These are phyloP conservation scores for Muricea muricata DNA, from an alignment of 92 coral and sea anemone species.

Conservation along the genomic window DNA sequence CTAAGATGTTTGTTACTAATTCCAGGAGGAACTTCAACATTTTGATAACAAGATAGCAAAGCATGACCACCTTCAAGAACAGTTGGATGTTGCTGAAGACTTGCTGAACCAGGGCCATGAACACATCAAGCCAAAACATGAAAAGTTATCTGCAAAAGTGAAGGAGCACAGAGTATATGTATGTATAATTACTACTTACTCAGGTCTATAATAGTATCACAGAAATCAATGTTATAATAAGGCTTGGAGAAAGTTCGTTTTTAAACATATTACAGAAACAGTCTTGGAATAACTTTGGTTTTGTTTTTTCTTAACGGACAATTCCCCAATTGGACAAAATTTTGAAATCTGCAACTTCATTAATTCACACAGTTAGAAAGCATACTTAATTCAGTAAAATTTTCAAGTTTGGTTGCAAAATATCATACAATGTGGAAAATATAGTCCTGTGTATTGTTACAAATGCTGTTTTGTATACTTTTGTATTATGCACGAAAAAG, in stretches of 20 bases:
- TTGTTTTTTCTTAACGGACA: no score
- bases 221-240: neutral
- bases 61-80: slow-evolving; percentile 78
- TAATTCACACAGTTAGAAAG: no score
- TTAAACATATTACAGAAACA: neutral
- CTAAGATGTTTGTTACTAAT: neutral
- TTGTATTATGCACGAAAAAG: no score
- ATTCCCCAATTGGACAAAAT: no score
- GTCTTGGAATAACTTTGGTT: no score
- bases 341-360: no score
- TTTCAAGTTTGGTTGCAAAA: no score
- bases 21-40: slow-evolving; percentile 85
- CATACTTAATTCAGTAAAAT: no score
- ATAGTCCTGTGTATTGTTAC: no score
- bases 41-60: slow-evolving; percentile 90
- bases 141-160: slow-evolving; percentile 69
- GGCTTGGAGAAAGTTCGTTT: neutral
- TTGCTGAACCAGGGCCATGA: slow-evolving; percentile 71
- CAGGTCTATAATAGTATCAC: neutral
- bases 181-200: no score
- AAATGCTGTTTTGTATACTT: no score
- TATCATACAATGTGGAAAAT: no score
- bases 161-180: slow-evolving; percentile 90
- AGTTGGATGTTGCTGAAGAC: slow-evolving; percentile 72
- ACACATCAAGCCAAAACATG: slow-evolving; percentile 73